Base-by-base conservation (phyloP, 2,113 vertebrate genomes). In the Pithys albifrons region DNA sequence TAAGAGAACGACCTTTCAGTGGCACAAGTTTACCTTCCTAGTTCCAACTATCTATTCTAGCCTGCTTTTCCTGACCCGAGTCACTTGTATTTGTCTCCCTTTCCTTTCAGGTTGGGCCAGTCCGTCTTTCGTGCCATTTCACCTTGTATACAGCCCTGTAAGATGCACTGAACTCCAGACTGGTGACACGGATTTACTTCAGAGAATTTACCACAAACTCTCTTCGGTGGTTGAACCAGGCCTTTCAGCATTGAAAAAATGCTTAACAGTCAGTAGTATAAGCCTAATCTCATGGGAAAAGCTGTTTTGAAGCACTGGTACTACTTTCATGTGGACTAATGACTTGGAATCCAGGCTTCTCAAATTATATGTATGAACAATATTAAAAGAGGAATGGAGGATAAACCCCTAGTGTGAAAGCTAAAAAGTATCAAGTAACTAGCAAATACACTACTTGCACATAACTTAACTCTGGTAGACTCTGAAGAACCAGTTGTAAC, bases 361-460 rank as follows among this genome's bases (percentile, higher is more conserved):
- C 15, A 59, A 79, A 62, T 18, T 20, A 28, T 23, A 4, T 0
- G 0, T 12, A 19, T 37, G 19, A 29, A 48, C 31, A 43, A 65
- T 33, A 57, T n/a, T 9, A 69, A 76, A 71, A 83, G 10, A 78
- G 13, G 39, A 29, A 69, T 46, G 19, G 25, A 23, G 16, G 8
- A 37, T 33, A 15, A 80, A 65, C 16, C 14, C 6, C 10, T 70
- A 4, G 12, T 80, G 69, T 3, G 1, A 51, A 80, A 70, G 24
- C 18, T 35, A 51, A 14, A 12, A 45, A 39, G 7, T 10, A 59
- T 18, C 27, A 80, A 77, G 29, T 35, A 65, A 70, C 7, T 70
- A 65, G 24, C 19, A 83, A 20, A 3, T 1, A 1, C 45, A 61
- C 16, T 39, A 16, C 16, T 61, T 48, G 37, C 4, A 8, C 24